Evolutionary conservation across 2,113 vertebrate species (phyloP).

Genomic region (Geococcyx californianus): DNA sequence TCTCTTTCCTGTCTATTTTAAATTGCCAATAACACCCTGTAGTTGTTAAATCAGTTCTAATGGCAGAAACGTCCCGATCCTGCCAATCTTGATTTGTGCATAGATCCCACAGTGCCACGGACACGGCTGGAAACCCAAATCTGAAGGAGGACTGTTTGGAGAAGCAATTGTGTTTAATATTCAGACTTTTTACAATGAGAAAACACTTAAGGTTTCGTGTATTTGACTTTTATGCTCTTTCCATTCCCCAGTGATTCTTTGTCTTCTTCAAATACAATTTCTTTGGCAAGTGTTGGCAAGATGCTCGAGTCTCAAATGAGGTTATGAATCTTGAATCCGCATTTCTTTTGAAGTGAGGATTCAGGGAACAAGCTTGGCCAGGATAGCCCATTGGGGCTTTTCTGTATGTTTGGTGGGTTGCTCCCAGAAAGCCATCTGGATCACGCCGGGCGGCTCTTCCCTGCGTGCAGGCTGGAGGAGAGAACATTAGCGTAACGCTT

Average conservation of each 20-base stretch:
- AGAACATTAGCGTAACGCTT: accelerated
- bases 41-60: not conserved
- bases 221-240: not conserved
- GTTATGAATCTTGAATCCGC: not conserved
- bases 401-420: not conserved
- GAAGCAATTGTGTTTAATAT: not conserved
- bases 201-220: not conserved
- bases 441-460: too few relatives aligned
- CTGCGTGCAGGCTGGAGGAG: not conserved
- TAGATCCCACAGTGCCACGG: too few relatives aligned
- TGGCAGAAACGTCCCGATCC: not conserved
- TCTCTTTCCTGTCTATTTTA: not conserved
- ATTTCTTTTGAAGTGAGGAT: not conserved
- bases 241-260: not conserved
- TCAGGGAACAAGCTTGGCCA: not conserved
- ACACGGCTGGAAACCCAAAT: too few relatives aligned
- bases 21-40: not conserved
- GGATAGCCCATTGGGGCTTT: not conserved
- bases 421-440: accelerated
- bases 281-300: not conserved
- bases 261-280: not conserved
- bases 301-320: not conserved
- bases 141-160: not conserved
- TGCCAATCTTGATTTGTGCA: not conserved
- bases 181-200: not conserved